Evolutionary conservation across 2,113 vertebrate genomes (phyloP).

Genomic region (Oreocharis arfaki): DNA sequence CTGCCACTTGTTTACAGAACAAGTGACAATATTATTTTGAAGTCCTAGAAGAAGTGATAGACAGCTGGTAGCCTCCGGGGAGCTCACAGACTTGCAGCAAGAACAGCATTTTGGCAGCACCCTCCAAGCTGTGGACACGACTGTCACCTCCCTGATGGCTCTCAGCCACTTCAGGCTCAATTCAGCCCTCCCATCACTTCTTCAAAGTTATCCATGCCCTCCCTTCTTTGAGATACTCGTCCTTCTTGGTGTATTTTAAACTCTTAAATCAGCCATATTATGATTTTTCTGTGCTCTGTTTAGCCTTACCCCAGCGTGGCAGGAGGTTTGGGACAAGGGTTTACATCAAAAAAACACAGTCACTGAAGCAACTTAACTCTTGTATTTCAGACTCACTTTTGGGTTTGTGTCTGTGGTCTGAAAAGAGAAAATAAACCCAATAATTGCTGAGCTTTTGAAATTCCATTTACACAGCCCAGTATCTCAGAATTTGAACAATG

Average conservation of each 20-base stretch:
- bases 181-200: neutral
- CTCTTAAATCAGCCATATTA: neutral
- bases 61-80: neutral
- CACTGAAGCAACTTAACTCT: neutral
- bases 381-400: neutral
- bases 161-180: neutral
- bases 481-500: neutral
- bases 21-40: neutral
- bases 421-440: neutral
- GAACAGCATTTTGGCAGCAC: neutral
- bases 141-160: neutral
- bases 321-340: neutral
- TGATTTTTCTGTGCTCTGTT: neutral
- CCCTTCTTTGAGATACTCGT: neutral
- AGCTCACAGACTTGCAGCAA: neutral
- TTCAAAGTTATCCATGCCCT: fast-evolving
- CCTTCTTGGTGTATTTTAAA: neutral
- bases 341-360: neutral
- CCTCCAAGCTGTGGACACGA: neutral
- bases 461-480: neutral
- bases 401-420: fast-evolving
- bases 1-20: slow-evolving; percentile 29
- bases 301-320: fast-evolving
- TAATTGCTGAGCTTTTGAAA: neutral
- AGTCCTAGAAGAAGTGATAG: neutral